A percentile compares a stretch with the other conserved stretches of the same genome.
These are phyloP conservation scores for Leptinotarsa haldemani DNA, from an alignment of 2,888 invertebrate genomes.

Conservation along the genomic window DNA sequence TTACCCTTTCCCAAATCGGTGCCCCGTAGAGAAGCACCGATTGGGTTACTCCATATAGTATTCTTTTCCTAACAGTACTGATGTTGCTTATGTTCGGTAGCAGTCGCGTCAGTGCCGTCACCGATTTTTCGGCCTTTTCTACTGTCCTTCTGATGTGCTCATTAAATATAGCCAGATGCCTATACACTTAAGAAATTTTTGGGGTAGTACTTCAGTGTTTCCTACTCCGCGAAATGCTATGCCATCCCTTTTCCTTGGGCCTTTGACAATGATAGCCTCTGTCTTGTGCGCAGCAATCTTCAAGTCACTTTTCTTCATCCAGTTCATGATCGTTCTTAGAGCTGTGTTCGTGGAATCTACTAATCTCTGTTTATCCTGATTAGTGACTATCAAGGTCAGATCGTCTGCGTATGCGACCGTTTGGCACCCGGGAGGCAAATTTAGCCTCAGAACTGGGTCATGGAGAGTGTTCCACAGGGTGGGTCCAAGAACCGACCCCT, in stretches of 20 bases:
- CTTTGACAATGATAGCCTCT: slow-evolving; percentile 28
- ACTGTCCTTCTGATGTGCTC: background rate
- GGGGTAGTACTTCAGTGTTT: background rate
- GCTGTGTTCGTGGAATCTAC: slow-evolving; percentile 17
- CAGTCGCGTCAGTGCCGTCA: background rate
- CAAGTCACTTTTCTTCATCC: slow-evolving; percentile 10
- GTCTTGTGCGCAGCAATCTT: slow-evolving; percentile 32
- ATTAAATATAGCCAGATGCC: slow-evolving; percentile 18
- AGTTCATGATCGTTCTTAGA: no score
- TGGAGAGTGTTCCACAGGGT: slow-evolving; percentile 30
- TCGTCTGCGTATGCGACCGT: slow-evolving; percentile 32
- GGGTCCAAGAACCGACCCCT: slow-evolving; percentile 29
- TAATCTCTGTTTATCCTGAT: background rate
- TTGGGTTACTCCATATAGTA: background rate
- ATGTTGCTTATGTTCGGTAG: slow-evolving; percentile 15
- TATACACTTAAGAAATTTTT: slow-evolving; percentile 23
- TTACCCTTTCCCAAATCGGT: slow-evolving; percentile 34
- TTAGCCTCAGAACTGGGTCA: background rate
- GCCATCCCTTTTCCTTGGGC: no score
- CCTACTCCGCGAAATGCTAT: slow-evolving; percentile 13
- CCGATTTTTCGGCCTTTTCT: background rate
- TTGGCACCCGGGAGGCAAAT: background rate
- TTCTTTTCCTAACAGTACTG: background rate
- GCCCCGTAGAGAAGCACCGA: slow-evolving; percentile 42
- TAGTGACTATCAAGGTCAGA: background rate